Evolutionary conservation across 2,797 vertebrate genomes (phyloP).

Genomic region (Neostethus bicornis): DNA sequence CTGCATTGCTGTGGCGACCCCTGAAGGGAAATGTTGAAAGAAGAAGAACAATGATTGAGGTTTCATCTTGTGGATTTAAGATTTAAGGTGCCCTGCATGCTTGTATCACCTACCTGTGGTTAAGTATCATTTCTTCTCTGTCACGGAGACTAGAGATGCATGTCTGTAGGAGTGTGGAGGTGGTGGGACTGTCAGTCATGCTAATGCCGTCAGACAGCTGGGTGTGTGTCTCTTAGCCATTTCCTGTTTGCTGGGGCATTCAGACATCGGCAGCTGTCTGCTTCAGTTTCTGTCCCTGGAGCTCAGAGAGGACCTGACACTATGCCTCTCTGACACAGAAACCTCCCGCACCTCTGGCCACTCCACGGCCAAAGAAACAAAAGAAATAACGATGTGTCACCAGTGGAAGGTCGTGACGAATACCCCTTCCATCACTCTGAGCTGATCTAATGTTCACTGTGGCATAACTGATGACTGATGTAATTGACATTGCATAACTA

Average conservation of each 20-base stretch:
- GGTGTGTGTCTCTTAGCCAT: conserved; percentile 69
- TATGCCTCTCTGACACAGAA: conserved; percentile 62
- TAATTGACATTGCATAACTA: conserved; percentile 74
- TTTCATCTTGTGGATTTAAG: no score
- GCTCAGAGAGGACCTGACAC: conserved; percentile 66
- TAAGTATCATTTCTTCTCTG: conserved; percentile 57
- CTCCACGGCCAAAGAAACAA: conserved; percentile 24
- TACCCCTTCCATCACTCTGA: conserved; percentile 46
- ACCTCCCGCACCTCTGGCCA: conserved; percentile 20
- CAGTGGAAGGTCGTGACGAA: conserved; percentile 54
- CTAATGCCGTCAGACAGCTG: conserved; percentile 72
- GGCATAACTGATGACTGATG: conserved; percentile 71
- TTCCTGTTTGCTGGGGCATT: conserved; percentile 66
- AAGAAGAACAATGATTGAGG: no score
- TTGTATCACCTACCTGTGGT: conserved; percentile 38
- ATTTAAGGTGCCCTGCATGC: conserved; percentile 1
- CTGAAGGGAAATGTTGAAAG: no score
- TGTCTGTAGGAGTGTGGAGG: conserved; percentile 54
- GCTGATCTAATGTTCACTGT: conserved; percentile 61
- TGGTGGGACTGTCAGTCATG: conserved; percentile 67
- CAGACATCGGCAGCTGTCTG: conserved; percentile 76
- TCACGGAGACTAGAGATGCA: conserved; percentile 47
- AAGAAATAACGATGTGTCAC: conserved; percentile 30
- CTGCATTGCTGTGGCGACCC: no score
- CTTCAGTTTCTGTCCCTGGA: conserved; percentile 65